Evolutionary conservation across 1,140 invertebrate genomes (phyloP), one percentile per base, ranked within the genome.

Genomic region (Drosophila repleta): DNA sequence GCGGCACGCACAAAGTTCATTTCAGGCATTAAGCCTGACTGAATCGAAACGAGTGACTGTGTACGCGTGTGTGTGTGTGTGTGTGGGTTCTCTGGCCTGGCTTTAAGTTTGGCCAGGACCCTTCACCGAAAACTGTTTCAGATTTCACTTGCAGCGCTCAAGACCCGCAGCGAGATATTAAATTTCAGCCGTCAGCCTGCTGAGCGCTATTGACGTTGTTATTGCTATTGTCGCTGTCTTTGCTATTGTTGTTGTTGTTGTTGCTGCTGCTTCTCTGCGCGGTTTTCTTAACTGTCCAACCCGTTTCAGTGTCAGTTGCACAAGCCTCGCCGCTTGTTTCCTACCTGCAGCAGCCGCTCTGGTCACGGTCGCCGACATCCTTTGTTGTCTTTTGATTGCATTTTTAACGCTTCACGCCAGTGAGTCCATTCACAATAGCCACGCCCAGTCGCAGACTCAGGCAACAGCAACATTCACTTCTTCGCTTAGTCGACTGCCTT

Each of bases 371-470:
- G 63, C 74, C 71, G 60, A 79, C 39, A 43, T 87, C 32, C 75
- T 57, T 69, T 65, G 65, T 78, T 78, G 79, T 56, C 71, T 70
- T 88, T 74, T 76, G 79, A 88, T 87, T 89, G 79, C 75, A 82
- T 89, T 87, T 78, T 87, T 79, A 83, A 87, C 84, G 83, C 83
- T 88, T 88, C 76, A 83, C 71, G 83, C 78, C 67, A 78, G 43
- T 57, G 61, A 46, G 24, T 57, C 53, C 62, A 58, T 17, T 46
- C 37, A 66, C 62, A 66, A 66, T 58, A 39, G 53, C 37, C 45
- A 39, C 24, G 21, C 39, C 55, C 17, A 26, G 6, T 13, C 64
- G 6, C 29, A 29, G 6, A 2, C 29, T 1, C 4, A 52, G 52
- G 21, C 20, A 24, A 61, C 62, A 48, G 52, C 53, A 66, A 45